Conservation (phyloP, 1,140 invertebrate genomes). For the Drosophila dunni region DNA sequence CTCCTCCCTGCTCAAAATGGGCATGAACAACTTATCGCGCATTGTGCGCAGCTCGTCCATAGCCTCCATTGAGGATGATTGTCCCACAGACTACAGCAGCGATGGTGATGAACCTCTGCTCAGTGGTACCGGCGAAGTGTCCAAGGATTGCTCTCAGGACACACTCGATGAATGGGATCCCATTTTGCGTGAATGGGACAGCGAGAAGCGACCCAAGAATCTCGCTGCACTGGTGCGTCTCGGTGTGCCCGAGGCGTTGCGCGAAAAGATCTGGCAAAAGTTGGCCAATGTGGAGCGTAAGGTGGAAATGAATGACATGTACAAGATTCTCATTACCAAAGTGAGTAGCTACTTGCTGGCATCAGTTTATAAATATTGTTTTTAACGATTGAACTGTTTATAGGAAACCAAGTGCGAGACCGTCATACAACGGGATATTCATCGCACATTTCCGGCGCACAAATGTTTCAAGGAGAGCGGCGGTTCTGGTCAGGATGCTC, state of each 20-base stretch:
- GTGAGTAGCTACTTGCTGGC: conserved; percentile 49
- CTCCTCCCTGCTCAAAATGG: conserved; percentile 72
- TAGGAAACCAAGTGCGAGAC: conserved; percentile 89
- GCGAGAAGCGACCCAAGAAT: conserved; percentile 91
- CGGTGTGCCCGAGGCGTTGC: conserved; percentile 97
- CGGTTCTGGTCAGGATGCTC: conserved; percentile 94
- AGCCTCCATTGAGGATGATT: conserved; percentile 84
- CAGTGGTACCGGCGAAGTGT: conserved; percentile 97
- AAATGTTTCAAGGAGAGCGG: conserved; percentile 98
- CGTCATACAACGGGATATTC: conserved; percentile 97
- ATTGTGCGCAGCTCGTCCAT: conserved; percentile 83
- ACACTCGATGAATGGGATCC: conserved; percentile 97
- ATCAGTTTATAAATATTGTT: background rate
- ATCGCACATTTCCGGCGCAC: conserved; percentile 99
- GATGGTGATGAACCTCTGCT: conserved; percentile 98
- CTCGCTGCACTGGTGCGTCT: conserved; percentile 91
- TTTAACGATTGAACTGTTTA: background rate
- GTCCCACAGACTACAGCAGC: conserved; percentile 84
- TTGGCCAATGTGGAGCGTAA: conserved; percentile 94
- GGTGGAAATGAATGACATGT: conserved; percentile 95
- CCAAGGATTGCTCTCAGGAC: conserved; percentile 97
- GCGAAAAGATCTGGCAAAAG: conserved; percentile 99
- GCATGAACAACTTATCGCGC: conserved; percentile 82
- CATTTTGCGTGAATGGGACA: conserved; percentile 92
- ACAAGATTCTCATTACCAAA: conserved; percentile 95